Conservation (phyloP, 2,797 vertebrate genomes). For the Schizothorax lantsangensis region DNA sequence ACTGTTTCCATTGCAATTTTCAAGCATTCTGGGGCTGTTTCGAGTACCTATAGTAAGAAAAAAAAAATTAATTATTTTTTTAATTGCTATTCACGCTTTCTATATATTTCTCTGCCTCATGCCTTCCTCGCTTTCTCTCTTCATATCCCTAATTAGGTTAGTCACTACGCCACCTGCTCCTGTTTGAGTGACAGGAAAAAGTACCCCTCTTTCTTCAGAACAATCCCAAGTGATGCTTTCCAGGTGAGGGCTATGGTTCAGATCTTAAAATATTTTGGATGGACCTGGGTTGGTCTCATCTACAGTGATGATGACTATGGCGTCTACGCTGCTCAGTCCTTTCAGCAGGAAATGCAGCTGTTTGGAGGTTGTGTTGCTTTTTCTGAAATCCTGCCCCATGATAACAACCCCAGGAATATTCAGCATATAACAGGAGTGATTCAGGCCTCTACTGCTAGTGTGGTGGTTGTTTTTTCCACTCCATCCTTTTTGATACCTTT, state of each 20-base stretch:
- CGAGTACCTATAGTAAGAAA: constrained; percentile 29
- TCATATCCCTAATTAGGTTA: neutral
- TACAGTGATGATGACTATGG: constrained; percentile 77
- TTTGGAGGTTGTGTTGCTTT: constrained; percentile 71
- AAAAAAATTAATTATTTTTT: neutral
- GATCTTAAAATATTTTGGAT: constrained; percentile 74
- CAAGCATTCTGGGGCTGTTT: constrained; percentile 65
- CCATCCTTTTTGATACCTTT: constrained; percentile 58
- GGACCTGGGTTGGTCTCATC: constrained; percentile 77
- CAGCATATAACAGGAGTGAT: constrained; percentile 51
- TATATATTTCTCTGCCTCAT: neutral
- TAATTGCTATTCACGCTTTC: neutral
- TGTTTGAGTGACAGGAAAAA: constrained; percentile 58
- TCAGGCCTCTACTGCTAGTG: constrained; percentile 59
- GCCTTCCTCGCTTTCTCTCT: neutral
- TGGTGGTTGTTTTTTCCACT: constrained; percentile 61
- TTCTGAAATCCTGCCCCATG: constrained; percentile 68
- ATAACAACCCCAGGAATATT: constrained; percentile 58
- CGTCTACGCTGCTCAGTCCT: constrained; percentile 66
- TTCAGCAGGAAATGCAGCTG: constrained; percentile 58
- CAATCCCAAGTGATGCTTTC: constrained; percentile 61
- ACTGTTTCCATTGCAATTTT: constrained; percentile 66
- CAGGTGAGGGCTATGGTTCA: constrained; percentile 62
- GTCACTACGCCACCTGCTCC: constrained; percentile 46
- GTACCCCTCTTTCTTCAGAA: constrained; percentile 60